phyloP scores from a whole-genome alignment of 92 coral and sea anemone genomes.

The Umimayanthus chanpuru region DNA sequence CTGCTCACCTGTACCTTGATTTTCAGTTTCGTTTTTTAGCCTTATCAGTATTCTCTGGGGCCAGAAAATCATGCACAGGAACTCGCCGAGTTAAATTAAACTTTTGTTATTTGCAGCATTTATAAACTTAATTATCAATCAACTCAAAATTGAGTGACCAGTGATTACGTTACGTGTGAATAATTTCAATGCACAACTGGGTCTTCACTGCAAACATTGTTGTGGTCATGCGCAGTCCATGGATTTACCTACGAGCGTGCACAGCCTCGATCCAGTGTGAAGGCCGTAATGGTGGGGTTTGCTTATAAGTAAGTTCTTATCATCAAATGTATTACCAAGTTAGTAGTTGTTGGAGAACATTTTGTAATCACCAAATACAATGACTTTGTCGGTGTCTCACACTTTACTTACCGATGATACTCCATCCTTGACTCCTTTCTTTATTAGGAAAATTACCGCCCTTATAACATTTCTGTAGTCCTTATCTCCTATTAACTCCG shows the following conservation, averaged over 20 bases:
- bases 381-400: not conserved
- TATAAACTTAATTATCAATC: not conserved
- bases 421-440: conserved; percentile 93
- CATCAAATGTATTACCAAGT: not conserved
- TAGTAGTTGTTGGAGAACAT: not conserved
- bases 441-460: conserved; percentile 78
- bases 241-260: too few species aligned
- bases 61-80: too few species aligned
- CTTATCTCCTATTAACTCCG: conserved; percentile 78
- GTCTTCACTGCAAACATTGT: too few species aligned
- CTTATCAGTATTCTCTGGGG: too few species aligned
- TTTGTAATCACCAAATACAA: not conserved
- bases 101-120: not conserved
- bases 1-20: too few species aligned
- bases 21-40: too few species aligned
- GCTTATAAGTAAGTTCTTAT: not conserved
- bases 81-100: too few species aligned
- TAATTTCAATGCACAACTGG: too few species aligned
- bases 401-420: conserved; percentile 82
- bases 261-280: too few species aligned
- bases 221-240: too few species aligned
- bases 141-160: not conserved
- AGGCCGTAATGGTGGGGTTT: too few species aligned
- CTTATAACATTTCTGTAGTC: conserved; percentile 82
- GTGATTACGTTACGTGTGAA: too few species aligned